phyloP scores from a whole-genome alignment of 2,888 invertebrate species.

The Pelosia muscerda region DNA sequence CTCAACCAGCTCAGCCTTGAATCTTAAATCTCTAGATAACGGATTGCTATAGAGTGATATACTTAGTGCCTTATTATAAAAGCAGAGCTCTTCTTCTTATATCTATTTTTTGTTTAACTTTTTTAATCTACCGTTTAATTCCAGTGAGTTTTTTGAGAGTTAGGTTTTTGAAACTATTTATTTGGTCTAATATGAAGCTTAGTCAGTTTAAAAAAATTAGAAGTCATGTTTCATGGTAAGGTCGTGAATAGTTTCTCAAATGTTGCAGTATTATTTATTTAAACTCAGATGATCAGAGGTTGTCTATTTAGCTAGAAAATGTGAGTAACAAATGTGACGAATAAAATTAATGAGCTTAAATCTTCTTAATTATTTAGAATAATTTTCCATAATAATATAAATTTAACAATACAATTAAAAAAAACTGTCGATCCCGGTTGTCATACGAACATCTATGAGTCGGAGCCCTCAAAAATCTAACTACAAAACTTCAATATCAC shows the following conservation, averaged over 20 bases:
- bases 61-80: neutral
- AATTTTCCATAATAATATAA: neutral
- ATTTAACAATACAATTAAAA: no score
- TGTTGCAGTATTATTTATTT: conserved; percentile 5
- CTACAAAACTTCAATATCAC: no score
- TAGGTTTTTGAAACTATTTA: neutral
- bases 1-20: conserved; percentile 60
- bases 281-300: no score
- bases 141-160: neutral
- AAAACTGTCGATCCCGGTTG: no score
- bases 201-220: neutral
- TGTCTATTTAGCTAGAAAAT: neutral
- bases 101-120: neutral
- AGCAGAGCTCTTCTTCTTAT: neutral
- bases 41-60: conserved; percentile 1
- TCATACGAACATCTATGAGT: no score
- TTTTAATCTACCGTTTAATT: neutral
- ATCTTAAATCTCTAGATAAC: neutral
- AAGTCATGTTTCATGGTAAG: neutral
- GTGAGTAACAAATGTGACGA: neutral
- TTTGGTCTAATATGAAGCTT: neutral
- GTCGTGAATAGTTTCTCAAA: neutral
- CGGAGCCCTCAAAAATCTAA: no score
- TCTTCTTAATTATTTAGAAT: neutral
- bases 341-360: neutral